Evolutionary conservation across 2,888 invertebrate species (phyloP).

Genomic region (Chrysotoxum bicinctum): DNA sequence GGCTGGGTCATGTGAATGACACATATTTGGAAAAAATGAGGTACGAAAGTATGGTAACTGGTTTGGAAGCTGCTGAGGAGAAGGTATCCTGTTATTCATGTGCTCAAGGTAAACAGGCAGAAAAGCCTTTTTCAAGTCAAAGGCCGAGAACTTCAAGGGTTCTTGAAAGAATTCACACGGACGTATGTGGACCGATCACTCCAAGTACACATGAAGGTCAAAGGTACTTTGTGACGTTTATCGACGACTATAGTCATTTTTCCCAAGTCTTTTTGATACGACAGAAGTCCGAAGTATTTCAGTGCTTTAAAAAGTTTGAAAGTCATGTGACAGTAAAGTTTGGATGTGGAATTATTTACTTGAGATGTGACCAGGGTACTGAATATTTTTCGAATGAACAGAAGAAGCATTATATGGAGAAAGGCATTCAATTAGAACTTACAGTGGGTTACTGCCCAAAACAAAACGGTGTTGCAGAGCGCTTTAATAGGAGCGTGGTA

Average conservation of each 20-base stretch:
- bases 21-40: not conserved
- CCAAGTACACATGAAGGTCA: not conserved
- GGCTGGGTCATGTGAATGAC: slow-evolving; percentile 21
- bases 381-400: not conserved
- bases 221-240: slow-evolving; percentile 1
- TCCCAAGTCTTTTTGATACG: slow-evolving; percentile 27
- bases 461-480: not conserved
- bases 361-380: not conserved
- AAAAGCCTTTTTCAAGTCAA: not conserved
- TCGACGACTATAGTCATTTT: slow-evolving; percentile 46
- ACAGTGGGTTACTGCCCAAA: not conserved
- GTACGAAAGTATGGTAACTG: slow-evolving; percentile 19
- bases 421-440: not conserved
- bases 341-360: not conserved
- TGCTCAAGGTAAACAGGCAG: not conserved
- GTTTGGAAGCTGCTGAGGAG: slow-evolving; percentile 19
- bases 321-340: not conserved
- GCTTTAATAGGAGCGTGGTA: not conserved
- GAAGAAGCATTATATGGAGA: not conserved
- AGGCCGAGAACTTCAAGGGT: slow-evolving; percentile 28
- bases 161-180: slow-evolving; percentile 47
- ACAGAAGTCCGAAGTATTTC: not conserved
- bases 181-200: not conserved
- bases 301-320: not conserved
- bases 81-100: not conserved